Evolutionary conservation across 2,113 vertebrate species (phyloP).

Genomic region (Callopanchax toddi): DNA sequence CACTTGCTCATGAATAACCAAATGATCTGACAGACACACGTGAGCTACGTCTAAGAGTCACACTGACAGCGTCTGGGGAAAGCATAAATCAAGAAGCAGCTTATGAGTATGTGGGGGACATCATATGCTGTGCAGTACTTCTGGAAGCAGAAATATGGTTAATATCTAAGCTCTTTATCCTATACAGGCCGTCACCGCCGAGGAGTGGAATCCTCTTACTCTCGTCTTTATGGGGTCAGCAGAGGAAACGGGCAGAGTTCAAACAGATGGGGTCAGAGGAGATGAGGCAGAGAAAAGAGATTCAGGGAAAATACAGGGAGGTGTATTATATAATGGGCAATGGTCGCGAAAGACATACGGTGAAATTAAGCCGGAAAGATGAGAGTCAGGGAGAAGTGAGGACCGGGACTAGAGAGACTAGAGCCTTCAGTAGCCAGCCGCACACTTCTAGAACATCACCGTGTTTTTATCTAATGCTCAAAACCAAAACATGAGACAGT

Average conservation of each 20-base stretch:
- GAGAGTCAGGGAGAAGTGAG: conserved; percentile 28
- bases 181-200: conserved; percentile 64
- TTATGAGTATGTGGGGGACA: conserved; percentile 49
- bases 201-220: conserved; percentile 78
- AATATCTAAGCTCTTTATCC: conserved; percentile 77
- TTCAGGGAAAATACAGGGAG: conserved; percentile 43
- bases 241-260: conserved; percentile 69
- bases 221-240: conserved; percentile 73
- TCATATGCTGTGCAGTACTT: conserved; percentile 38
- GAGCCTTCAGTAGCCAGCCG: conserved; percentile 6
- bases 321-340: conserved; percentile 20
- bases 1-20: conserved; percentile 51
- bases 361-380: conserved; percentile 36
- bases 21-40: conserved; percentile 39
- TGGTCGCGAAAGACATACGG: conserved; percentile 37
- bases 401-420: conserved; percentile 28
- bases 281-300: conserved; percentile 52
- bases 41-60: conserved; percentile 28
- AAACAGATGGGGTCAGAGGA: conserved; percentile 66
- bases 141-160: conserved; percentile 58
- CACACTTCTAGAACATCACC: no score
- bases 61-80: conserved; percentile 20
- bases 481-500: no score
- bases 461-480: no score
- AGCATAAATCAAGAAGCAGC: conserved; percentile 57